Evolutionary conservation across 2,888 invertebrate species (phyloP), one percentile per base, ranked within the genome.

Genomic region (Dorcus hopei): DNA sequence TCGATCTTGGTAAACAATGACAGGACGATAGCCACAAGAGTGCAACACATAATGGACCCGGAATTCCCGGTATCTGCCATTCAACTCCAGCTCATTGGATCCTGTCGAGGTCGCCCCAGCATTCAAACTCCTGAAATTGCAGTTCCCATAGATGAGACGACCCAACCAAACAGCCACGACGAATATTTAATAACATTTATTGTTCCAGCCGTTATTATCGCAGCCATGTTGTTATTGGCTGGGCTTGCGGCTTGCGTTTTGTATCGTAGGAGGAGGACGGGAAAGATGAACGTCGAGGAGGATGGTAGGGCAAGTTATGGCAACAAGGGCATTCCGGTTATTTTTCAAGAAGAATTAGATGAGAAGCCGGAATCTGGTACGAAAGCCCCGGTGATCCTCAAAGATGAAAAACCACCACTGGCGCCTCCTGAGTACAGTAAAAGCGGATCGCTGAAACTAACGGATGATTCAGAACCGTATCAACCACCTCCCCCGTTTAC

Each of bases 301-400:
- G 92, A 93, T 71, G 92, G 92, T 68, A 83, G 91, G 14, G 89
- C 90, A 74, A 89, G 89, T 64, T 91, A 92, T 81, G 86, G 91
- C 50, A 90, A 90, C 69, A 91, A 91, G 76, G 84, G 84, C 57
- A 95, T 96, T 70, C 97, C 98, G 0, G 95, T 97, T 41, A 97
- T 98, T 73, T 97, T 97, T 80, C 93, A 93, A 78, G 97, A 98
- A 77, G 98, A 98, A 77, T 82, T 97, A 45, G 96, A 97, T 69
- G 96, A 96, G 72, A 90, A 95, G 70, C 93, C 91, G 0, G 92
- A 92, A 76, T 89, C 92, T 16, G 90, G 89, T 26, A 93, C 93
- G 74, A 93, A 95, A 80, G 90, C 92, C 64, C 97, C 97, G 4
- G 91, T 97, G 54, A 95, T 97, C 68, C 85, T 97, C 79, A 91